Evolutionary conservation across 2,113 vertebrate species (phyloP), one percentile per base, ranked within the genome.

Genomic region (Chelonoidis abingdonii): DNA sequence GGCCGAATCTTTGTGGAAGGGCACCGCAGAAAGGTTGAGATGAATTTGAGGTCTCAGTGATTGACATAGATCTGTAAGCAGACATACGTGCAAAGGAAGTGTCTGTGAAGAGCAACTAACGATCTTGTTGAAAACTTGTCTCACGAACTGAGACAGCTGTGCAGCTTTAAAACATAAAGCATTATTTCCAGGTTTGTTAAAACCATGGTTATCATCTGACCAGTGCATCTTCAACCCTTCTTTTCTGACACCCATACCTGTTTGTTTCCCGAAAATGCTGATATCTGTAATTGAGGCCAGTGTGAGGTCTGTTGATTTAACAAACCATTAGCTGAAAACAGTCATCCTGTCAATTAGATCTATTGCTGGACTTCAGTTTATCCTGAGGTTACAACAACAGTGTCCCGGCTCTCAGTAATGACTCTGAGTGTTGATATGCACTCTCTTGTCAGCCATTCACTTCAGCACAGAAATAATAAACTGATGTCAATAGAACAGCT

Each of bases 401-500:
- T 53, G 81, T 89, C 69, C 84, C 86, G 57, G 89, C 62, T 57
- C 38, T 95, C 49, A 8, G 50, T 88, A 91, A 92, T 89, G 89
- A 84, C 1, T 25, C 6, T 22, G 10, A 94, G 38, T 85, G 90
- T 86, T 59, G 93, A 90, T 92, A 89, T 38, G 3, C 0, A 2
- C 87, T 97, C 89, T 47, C 56, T 87, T 85, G 83, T 79, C 93
- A 95, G 84, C 44, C 89, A 57, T 97, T 98, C 90, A 65, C 29
- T 91, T 76, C 89, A 49, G 91, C 91, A 89, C 89, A 87, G 83
- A 95, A 95, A 90, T 84, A 92, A 95, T 96, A 38, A 92, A 94
- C 92, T 83, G 93, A 93, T 97, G 93, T 93, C 86, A 56, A 79
- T 89, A 86, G 84, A 96, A 84, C 95, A 97, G 92, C 94, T 96